Evolutionary conservation across 37 sponge, comb jelly and placozoan genomes (phyloP), one percentile per base, ranked within the genome.

Genomic region (Lycopodina hypogea): DNA sequence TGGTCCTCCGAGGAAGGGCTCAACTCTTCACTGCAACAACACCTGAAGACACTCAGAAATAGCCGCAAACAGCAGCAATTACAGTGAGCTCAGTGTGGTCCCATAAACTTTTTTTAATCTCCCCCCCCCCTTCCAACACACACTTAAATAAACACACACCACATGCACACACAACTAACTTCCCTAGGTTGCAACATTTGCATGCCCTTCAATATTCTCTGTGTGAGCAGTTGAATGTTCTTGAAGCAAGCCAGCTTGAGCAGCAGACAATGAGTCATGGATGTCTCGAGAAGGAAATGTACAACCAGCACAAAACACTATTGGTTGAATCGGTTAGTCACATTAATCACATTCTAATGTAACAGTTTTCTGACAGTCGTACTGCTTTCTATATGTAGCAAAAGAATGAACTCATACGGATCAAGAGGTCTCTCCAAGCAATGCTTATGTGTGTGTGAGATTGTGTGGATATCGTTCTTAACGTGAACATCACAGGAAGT

Each of bases 351-450:
- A 3, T 71, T 41, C 8, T 45, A 35, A 14, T 69, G 40, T 17
- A 48, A 40, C 3, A 38, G 39, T 28, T 30, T 15, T 26, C n/a
- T n/a, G n/a, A n/a, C n/a, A n/a, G n/a, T n/a, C n/a, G n/a, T n/a
- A n/a, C n/a, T n/a, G n/a, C 9, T 71, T 6, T 23, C 51, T 71
- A 12, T 45, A 26, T 42, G 15, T 36, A 78, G 79, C 68, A 78
- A 68, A 78, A 53, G 51, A 29, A 67, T 34, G 79, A 78, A 52
- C 18, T 66, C 14, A 35, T 32, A 0, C 34, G 68, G 1, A 51
- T 78, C 68, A 78, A 68, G 68, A 41, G 50, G 33, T 68, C 56
- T n/a, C 79, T 78, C 1, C 69, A 78, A 26, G 56, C 79, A 12
- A 52, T 78, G 69, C 38, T 78, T n/a, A 50, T 78, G 69, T 24